A percentile compares a stretch with the other conserved stretches of the same genome.
These are phyloP conservation scores for Phenganax marumi DNA, from an alignment of 92 coral and sea anemone species.

Conservation along the genomic window DNA sequence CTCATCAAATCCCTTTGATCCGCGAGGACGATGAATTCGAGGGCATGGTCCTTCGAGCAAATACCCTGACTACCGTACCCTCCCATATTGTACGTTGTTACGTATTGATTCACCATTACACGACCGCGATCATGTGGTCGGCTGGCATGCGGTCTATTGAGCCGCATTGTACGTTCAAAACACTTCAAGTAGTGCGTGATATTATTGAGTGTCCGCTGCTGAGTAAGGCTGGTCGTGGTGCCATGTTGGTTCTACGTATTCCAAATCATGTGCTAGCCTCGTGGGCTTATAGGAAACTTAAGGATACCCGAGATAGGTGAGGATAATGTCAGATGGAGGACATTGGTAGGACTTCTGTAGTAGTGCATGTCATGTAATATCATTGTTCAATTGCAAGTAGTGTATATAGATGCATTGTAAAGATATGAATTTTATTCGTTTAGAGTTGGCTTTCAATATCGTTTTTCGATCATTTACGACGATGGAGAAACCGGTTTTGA, in stretches of 20 bases:
- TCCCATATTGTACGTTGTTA: conserved; percentile 71
- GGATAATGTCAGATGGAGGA: conserved; percentile 9
- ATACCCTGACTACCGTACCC: conserved; percentile 53
- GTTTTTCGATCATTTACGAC: conserved; percentile 87
- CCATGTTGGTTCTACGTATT: conserved; percentile 86
- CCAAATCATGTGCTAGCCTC: conserved; percentile 82
- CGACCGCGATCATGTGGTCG: conserved; percentile 98
- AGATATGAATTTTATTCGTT: too few relatives aligned
- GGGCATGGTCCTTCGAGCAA: conserved; percentile 85
- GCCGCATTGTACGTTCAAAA: conserved; percentile 97
- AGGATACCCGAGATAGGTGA: conserved; percentile 90
- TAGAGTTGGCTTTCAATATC: conserved; percentile 94
- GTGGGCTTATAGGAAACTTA: conserved; percentile 83
- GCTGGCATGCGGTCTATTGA: conserved; percentile 98
- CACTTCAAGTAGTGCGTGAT: conserved; percentile 91
- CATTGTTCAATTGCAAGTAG: neutral
- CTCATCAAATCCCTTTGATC: conserved; percentile 93
- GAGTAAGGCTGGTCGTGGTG: conserved; percentile 89
- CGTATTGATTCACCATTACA: conserved; percentile 89
- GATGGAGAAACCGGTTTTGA: conserved; percentile 79
- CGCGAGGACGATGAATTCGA: conserved; percentile 98
- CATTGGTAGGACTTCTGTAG: too few relatives aligned
- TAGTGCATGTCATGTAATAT: neutral
- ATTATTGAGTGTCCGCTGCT: conserved; percentile 89
- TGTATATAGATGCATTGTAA: neutral